A percentile compares a stretch with the other conserved stretches of the same genome.
phyloP scores from a whole-genome alignment of 2,797 vertebrate species.

The Aulostomus chinensis region DNA sequence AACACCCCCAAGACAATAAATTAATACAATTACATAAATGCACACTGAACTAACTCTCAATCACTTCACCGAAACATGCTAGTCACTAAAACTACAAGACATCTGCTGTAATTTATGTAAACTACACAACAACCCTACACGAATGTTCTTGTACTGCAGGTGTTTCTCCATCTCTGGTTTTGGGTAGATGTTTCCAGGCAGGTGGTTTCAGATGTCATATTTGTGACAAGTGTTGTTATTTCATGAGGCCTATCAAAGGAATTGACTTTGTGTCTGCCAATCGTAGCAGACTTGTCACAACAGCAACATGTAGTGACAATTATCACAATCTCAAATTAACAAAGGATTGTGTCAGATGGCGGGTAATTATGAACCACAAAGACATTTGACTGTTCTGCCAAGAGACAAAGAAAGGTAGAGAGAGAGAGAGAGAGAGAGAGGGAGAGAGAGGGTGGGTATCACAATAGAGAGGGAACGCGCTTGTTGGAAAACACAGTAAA shows the following conservation, averaged over 20 bases:
- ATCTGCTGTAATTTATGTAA: too few species aligned
- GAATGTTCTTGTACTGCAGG: not conserved
- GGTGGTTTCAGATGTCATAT: conserved; percentile 48
- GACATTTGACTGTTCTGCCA: conserved; percentile 3
- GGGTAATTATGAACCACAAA: conserved; percentile 24
- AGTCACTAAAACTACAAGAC: too few species aligned
- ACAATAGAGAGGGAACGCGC: not conserved
- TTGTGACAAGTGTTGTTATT: conserved; percentile 34
- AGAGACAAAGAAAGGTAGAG: conserved; percentile 4
- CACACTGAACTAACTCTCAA: too few species aligned
- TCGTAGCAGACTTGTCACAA: conserved; percentile 13
- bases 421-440: not conserved
- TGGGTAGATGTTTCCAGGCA: conserved; percentile 14
- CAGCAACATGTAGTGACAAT: conserved; percentile 25
- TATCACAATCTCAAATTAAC: conserved; percentile 36
- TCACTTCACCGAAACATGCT: not conserved
- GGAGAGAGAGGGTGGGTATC: too few species aligned
- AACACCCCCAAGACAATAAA: too few species aligned
- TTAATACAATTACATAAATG: too few species aligned
- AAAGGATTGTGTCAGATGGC: conserved; percentile 33
- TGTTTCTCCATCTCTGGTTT: conserved; percentile 11
- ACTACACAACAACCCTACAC: not conserved
- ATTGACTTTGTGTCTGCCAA: conserved; percentile 37
- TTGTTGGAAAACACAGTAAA: not conserved
- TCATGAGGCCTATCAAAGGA: conserved; percentile 28